Evolutionary conservation across 2,888 invertebrate genomes (phyloP), one percentile per base, ranked within the genome.

Genomic region (Odontothrips loti): DNA sequence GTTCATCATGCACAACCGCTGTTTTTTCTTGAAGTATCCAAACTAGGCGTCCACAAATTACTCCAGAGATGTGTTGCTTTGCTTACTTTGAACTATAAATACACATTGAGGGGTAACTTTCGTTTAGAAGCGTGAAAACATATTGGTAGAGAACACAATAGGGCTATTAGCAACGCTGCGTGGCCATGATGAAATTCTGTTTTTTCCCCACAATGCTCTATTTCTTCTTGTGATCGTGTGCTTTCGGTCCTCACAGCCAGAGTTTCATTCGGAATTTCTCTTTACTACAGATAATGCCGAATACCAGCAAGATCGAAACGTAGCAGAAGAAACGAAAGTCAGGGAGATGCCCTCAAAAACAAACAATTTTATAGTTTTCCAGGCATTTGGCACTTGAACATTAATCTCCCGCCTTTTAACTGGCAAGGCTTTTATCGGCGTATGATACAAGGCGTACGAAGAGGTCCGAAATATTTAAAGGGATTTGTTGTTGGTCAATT

Each of bases 71-170:
- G 68, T 75, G 27, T 27, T 11, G 27, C 68, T 12, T 23, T 75
- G 68, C 68, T 75, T 75, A 75, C 68, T 75, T 75, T 75, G 68
- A 75, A 75, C 68, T 75, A 75, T 23, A 75, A 75, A 75, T 75
- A 27, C 68, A 75, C 68, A 75, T 75, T 75, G 68, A 75, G 68
- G 27, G 68, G 68, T 75, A 75, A 75, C 68, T 75, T 75, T 75
- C 27, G 68, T 75, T 75, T 75, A 75, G 68, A 75, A 75, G 68
- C 27, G 23, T 75, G 27, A 75, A 75, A 75, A 75, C 68, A 75
- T 75, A 75, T 75, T 75, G 68, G 68, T 75, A 27, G 68, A 23
- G 68, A 75, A 75, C 68, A 75, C 68, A 75, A 75, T 75, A 75
- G 68, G 68, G 68, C 68, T 75, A 75, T 75, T 75, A 75, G 68